Conservation (phyloP, 1,140 invertebrate species). For the Wasmannia auropunctata region DNA sequence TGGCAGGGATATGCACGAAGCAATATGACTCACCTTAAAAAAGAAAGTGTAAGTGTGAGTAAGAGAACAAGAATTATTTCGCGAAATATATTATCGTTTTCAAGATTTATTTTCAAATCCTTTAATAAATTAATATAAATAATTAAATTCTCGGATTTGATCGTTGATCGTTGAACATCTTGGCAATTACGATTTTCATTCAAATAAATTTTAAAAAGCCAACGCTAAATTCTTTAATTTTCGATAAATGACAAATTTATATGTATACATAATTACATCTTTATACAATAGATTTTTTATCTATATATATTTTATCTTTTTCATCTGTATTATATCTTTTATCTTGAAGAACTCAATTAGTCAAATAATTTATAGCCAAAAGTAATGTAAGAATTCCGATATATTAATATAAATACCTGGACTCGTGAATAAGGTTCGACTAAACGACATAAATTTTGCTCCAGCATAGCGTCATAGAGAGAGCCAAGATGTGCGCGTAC, state of each 20-base stretch:
- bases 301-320: background rate
- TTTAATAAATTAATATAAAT: background rate
- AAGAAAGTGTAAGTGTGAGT: conserved; percentile 31
- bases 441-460: conserved; percentile 99
- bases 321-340: too few relatives aligned
- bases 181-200: background rate
- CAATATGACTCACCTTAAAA: conserved; percentile 90
- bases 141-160: background rate
- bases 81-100: conserved; percentile 11
- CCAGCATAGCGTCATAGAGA: conserved; percentile 99
- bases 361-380: background rate
- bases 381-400: conserved; percentile 68
- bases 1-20: conserved; percentile 94
- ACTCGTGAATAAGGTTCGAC: conserved; percentile 99
- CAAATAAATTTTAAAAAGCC: background rate
- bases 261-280: background rate
- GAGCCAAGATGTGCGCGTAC: conserved; percentile 98
- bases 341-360: background rate
- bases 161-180: background rate
- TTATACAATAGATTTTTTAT: background rate
- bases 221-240: background rate
- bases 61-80: background rate
- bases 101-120: background rate
- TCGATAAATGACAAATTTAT: background rate
- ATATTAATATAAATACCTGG: conserved; percentile 87